Percentiles rank a stretch among this genome's conserved stretches.
Conservation (phyloP, 2,797 vertebrate genomes). For the Tokudaia tokunoshimensis region DNA sequence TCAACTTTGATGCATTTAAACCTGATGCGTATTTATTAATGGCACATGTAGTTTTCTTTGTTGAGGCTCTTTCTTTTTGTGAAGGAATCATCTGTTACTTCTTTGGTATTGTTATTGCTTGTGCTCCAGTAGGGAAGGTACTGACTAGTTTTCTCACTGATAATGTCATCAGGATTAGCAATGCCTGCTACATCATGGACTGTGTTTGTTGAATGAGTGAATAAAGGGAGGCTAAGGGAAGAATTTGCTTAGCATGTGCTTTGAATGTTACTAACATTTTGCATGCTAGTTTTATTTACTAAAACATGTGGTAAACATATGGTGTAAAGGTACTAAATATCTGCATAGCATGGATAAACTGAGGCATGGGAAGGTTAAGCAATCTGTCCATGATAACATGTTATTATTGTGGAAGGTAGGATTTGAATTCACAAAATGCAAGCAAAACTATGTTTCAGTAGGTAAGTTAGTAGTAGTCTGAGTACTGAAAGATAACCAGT, state of each 20-base stretch:
- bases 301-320: background rate
- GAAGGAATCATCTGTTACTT: background rate
- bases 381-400: background rate
- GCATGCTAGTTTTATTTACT: background rate
- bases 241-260: background rate
- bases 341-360: background rate
- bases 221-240: background rate
- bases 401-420: background rate
- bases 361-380: background rate
- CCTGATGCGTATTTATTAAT: background rate
- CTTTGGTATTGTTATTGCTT: background rate
- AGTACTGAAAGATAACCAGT: background rate
- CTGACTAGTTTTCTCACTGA: background rate
- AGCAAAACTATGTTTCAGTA: background rate
- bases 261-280: background rate
- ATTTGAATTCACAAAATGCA: background rate
- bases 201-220: background rate
- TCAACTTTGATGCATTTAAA: background rate
- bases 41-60: background rate
- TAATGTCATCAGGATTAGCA: background rate
- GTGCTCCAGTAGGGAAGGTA: background rate
- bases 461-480: background rate
- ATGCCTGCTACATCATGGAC: background rate
- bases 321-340: background rate
- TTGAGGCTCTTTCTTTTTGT: background rate